Conservation (phyloP, 1,140 invertebrate genomes). For the Lanistes nyassanus region DNA sequence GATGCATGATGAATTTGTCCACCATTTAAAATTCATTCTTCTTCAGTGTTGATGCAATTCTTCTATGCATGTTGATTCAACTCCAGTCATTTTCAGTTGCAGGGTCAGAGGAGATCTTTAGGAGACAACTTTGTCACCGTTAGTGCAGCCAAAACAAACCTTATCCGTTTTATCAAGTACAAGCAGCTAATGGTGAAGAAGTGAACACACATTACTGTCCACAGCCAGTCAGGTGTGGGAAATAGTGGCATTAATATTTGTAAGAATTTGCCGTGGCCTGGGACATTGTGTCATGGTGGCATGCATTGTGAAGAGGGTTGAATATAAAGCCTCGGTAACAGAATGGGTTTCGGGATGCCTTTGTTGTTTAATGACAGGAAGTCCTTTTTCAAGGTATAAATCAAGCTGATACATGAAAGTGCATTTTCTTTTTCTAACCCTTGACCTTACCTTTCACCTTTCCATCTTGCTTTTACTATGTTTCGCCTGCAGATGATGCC, state of each 20-base stretch:
- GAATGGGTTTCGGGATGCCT: not conserved
- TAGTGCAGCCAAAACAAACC: slow-evolving; percentile 76
- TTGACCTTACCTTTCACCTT: not conserved
- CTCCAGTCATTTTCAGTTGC: slow-evolving; percentile 63
- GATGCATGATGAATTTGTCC: too few relatives aligned
- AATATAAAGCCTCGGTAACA: too few relatives aligned
- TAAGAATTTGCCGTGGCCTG: too few relatives aligned
- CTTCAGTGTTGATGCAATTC: not conserved
- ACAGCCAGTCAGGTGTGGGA: too few relatives aligned
- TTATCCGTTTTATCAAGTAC: slow-evolving; percentile 79
- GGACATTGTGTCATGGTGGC: too few relatives aligned
- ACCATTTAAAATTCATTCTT: not conserved
- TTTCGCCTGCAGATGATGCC: not conserved
- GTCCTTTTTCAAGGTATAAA: not conserved
- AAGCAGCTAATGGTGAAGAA: slow-evolving; percentile 56
- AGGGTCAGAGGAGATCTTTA: slow-evolving; percentile 73
- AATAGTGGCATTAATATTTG: too few relatives aligned
- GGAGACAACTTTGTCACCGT: slow-evolving; percentile 76
- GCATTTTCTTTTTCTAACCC: not conserved
- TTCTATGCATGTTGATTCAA: not conserved
- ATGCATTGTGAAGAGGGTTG: too few relatives aligned
- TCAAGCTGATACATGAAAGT: not conserved
- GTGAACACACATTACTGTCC: not conserved
- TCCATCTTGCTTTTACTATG: not conserved
- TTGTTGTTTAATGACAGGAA: not conserved